Conservation (phyloP, 2,113 vertebrate species). For the Chroicocephalus ridibundus region DNA sequence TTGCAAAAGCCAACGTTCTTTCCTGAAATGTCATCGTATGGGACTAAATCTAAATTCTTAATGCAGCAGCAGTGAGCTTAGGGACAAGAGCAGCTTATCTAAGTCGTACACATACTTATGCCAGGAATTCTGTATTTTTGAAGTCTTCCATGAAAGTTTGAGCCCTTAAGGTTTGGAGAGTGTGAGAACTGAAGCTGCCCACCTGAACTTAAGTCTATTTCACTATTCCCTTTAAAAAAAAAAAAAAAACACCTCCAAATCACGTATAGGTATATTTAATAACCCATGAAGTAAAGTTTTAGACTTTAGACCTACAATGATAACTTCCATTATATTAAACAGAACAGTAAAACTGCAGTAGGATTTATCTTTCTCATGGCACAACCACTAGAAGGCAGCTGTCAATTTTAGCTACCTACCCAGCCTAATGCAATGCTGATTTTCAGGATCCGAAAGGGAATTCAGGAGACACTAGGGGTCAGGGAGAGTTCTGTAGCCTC, state of each 20-base stretch:
- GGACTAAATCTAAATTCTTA: neutral
- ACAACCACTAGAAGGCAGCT: constrained; percentile 15
- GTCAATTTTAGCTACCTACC: neutral
- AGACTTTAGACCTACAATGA: neutral
- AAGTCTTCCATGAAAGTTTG: neutral
- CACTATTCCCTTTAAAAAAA: neutral
- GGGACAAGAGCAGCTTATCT: neutral
- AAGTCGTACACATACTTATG: neutral
- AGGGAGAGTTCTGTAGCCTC: neutral
- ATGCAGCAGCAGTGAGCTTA: neutral
- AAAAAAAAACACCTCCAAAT: neutral
- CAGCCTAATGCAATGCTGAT: neutral
- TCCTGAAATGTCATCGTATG: neutral
- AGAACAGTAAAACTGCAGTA: neutral
- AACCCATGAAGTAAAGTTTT: neutral
- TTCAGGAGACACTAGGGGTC: neutral
- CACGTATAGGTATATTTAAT: neutral
- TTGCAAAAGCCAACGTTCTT: neutral
- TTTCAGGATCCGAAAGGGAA: neutral
- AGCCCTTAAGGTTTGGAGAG: neutral
- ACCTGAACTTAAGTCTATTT: neutral
- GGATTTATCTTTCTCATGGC: neutral
- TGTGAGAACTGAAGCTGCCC: neutral
- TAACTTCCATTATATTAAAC: neutral
- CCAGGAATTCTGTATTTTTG: neutral